Evolutionary conservation across 2,888 invertebrate genomes (phyloP).

Genomic region (Brachyptera risi): DNA sequence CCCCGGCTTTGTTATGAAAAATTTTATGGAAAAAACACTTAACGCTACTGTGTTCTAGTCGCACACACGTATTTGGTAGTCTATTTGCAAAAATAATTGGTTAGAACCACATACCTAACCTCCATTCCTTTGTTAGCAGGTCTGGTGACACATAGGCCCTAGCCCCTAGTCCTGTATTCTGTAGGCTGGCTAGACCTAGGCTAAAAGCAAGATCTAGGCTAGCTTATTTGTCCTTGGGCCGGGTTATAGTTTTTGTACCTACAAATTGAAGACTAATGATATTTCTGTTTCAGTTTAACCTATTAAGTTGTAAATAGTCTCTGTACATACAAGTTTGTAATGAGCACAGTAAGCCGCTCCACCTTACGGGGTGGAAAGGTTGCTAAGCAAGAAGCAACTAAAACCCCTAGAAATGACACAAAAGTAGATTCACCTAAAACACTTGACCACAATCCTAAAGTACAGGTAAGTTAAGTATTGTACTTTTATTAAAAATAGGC

Average conservation of each 20-base stretch:
- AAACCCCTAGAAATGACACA: constrained; percentile 51
- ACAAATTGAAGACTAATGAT: no score
- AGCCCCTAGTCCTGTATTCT: neutral
- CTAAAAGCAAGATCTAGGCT: no score
- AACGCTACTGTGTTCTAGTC: no score
- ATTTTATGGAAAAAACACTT: neutral
- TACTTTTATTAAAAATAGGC: no score
- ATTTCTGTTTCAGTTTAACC: constrained; percentile 50
- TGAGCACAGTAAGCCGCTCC: constrained; percentile 67
- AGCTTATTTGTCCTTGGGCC: no score
- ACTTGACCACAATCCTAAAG: constrained; percentile 52
- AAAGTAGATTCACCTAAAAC: constrained; percentile 57
- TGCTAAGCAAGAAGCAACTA: constrained; percentile 41
- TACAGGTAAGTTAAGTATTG: constrained; percentile 45
- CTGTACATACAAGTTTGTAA: constrained; percentile 68
- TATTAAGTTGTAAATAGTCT: constrained; percentile 64
- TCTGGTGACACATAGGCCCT: no score
- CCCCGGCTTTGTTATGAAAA: constrained; percentile 35
- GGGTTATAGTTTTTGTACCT: no score
- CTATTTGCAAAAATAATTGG: constrained; percentile 12
- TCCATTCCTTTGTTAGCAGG: constrained; percentile 7
- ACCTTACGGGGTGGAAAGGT: constrained; percentile 59
- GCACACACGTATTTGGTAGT: neutral
- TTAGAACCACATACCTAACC: constrained; percentile 6
- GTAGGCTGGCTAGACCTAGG: neutral